Conservation (phyloP, 2,797 vertebrate species). For the Coregonus ussuriensis region DNA sequence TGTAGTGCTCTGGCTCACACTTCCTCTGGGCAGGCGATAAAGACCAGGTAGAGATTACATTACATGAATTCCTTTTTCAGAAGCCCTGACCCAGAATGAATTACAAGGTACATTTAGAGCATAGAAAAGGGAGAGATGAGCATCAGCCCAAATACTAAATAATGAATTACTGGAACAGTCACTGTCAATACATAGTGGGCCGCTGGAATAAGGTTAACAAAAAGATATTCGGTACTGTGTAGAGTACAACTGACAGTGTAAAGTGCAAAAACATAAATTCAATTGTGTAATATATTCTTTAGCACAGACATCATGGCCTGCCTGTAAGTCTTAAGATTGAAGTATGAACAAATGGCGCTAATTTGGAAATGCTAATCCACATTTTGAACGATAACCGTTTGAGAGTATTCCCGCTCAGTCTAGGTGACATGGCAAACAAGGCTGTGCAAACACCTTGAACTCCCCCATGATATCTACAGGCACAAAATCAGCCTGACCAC, state of each 20-base stretch:
- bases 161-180: conserved; percentile 49
- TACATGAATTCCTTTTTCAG: conserved; percentile 66
- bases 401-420: conserved; percentile 50
- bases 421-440: conserved; percentile 50
- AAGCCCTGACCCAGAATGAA: conserved; percentile 67
- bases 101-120: conserved; percentile 54
- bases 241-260: not conserved
- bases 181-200: conserved; percentile 33
- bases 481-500: conserved; percentile 38
- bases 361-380: conserved; percentile 4
- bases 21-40: conserved; percentile 64
- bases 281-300: not conserved
- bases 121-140: conserved; percentile 56
- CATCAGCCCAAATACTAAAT: conserved; percentile 57
- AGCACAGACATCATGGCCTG: not conserved
- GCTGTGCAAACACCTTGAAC: conserved; percentile 55
- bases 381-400: conserved; percentile 37
- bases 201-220: conserved; percentile 23
- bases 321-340: not conserved
- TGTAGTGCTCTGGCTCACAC: conserved; percentile 59
- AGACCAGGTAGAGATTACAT: conserved; percentile 72
- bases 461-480: conserved; percentile 45
- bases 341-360: not conserved
- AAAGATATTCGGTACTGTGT: not conserved
- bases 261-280: not conserved